Conservation (phyloP, 2,113 vertebrate species). For the Chroicocephalus ridibundus region DNA sequence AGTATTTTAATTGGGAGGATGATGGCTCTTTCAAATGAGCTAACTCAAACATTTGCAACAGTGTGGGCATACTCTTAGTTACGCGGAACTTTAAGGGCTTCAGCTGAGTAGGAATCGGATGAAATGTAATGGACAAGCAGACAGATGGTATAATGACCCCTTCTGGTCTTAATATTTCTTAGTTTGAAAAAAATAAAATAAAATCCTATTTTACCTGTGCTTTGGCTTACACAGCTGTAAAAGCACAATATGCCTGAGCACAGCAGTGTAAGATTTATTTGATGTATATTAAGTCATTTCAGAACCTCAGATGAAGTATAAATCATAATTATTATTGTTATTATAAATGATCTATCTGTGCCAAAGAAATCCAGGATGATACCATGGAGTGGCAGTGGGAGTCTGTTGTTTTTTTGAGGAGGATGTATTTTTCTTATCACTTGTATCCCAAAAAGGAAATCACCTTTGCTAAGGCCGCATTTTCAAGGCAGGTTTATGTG, state of each 20-base stretch:
- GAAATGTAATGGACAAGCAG: background rate
- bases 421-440: accelerated
- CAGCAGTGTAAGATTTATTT: background rate
- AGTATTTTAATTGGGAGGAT: accelerated
- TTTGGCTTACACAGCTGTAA: background rate
- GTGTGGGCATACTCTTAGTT: background rate
- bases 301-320: background rate
- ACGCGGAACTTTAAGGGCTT: background rate
- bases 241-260: background rate
- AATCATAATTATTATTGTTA: background rate
- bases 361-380: background rate
- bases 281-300: background rate
- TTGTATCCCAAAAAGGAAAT: background rate
- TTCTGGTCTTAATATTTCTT: background rate
- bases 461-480: background rate
- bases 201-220: background rate
- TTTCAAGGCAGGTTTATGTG: background rate
- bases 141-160: background rate
- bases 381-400: background rate
- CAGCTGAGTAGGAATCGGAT: background rate
- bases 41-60: background rate
- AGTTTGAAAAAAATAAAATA: background rate
- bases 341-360: background rate
- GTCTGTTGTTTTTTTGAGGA: background rate
- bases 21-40: background rate